These are phyloP conservation scores for Lagocephalus sceleratus DNA, from an alignment of 2,797 vertebrate genomes.

Conservation along the genomic window DNA sequence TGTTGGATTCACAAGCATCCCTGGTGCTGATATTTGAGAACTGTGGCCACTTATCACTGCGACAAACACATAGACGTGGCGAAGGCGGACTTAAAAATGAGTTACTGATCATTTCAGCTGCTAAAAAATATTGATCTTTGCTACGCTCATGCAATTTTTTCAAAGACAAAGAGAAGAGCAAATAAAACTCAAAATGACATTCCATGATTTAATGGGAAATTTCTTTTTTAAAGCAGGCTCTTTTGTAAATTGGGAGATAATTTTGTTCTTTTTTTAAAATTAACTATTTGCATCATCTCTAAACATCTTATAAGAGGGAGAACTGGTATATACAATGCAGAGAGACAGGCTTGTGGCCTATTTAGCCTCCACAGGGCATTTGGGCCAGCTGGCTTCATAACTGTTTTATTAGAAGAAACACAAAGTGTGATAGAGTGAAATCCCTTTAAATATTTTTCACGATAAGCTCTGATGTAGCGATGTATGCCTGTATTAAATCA, in stretches of 20 bases:
- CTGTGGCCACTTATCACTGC: constrained; percentile 26
- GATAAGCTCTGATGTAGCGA: constrained; percentile 46
- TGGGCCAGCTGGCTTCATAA: constrained; percentile 34
- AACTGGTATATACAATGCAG: constrained; percentile 24
- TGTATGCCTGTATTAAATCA: constrained; percentile 34
- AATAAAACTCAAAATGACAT: too few species aligned
- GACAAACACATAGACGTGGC: constrained; percentile 36
- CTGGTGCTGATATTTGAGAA: constrained; percentile 32
- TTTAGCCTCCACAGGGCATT: constrained; percentile 29
- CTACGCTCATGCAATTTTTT: too few species aligned
- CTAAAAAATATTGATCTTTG: neutral
- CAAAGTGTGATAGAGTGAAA: constrained; percentile 29
- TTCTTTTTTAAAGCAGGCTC: too few species aligned
- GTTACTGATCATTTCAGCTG: neutral
- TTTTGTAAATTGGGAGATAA: too few species aligned
- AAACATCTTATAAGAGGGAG: constrained; percentile 8
- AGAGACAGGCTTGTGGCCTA: constrained; percentile 33
- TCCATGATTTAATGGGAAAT: too few species aligned
- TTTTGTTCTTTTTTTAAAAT: too few species aligned
- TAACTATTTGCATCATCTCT: too few species aligned
- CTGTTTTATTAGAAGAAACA: constrained; percentile 36
- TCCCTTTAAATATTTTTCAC: constrained; percentile 43
- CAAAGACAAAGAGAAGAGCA: too few species aligned
- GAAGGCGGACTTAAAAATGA: too few species aligned
- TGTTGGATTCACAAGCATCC: constrained; percentile 24